Conservation (phyloP, 2,888 invertebrate species). For the Cryptops parisi region DNA sequence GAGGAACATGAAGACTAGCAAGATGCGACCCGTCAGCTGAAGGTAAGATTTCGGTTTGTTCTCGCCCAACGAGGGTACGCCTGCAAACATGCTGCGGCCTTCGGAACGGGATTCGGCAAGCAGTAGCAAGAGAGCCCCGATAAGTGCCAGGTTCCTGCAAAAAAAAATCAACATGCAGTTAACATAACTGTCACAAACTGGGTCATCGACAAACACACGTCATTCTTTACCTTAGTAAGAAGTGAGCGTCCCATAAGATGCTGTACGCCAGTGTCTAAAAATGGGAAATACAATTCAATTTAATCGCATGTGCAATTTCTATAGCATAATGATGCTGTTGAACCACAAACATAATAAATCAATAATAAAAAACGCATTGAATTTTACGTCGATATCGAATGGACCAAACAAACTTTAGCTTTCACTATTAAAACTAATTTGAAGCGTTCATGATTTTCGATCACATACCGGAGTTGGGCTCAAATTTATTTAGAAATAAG, state of each 20-base stretch:
- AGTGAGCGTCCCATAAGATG: slow-evolving; percentile 96
- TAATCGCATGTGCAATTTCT: too few species aligned
- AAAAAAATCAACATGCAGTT: slow-evolving; percentile 15
- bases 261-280: slow-evolving; percentile 90
- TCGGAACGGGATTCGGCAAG: slow-evolving; percentile 92
- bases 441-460: too few species aligned
- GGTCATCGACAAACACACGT: neutral
- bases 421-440: too few species aligned
- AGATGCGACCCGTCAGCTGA: slow-evolving; percentile 85
- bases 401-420: too few species aligned
- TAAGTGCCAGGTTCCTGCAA: slow-evolving; percentile 75
- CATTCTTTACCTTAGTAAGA: slow-evolving; percentile 50
- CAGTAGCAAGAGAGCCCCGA: slow-evolving; percentile 90
- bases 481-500: too few species aligned
- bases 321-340: too few species aligned
- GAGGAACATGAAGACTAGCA: slow-evolving; percentile 97
- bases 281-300: too few species aligned
- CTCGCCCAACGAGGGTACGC: slow-evolving; percentile 52
- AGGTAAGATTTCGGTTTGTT: slow-evolving; percentile 94
- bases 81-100: slow-evolving; percentile 89
- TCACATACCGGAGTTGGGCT: too few species aligned
- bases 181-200: slow-evolving; percentile 5
- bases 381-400: too few species aligned
- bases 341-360: too few species aligned
- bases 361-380: too few species aligned